Percentiles rank a stretch among this genome's conserved stretches.
These are phyloP conservation scores for Pogonomyrmex californicus DNA, from an alignment of 1,140 invertebrate genomes.

Conservation along the genomic window DNA sequence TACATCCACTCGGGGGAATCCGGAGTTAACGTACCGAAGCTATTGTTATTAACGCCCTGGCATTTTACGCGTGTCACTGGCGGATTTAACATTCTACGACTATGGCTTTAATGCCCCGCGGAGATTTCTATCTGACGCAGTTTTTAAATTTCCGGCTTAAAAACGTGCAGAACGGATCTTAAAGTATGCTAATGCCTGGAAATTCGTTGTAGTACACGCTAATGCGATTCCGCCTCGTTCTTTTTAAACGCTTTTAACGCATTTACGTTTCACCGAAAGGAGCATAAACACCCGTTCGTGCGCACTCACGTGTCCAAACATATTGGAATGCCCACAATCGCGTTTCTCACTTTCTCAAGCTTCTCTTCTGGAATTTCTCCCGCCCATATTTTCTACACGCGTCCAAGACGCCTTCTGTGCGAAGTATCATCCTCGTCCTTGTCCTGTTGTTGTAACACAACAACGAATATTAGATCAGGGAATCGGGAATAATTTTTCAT, in stretches of 20 bases:
- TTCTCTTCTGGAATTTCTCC: conserved; percentile 77
- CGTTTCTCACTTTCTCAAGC: conserved; percentile 76
- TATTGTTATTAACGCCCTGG: conserved; percentile 10
- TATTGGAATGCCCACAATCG: conserved; percentile 73
- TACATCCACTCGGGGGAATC: neutral
- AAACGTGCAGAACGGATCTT: neutral
- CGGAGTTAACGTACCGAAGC: neutral
- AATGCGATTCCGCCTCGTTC: neutral
- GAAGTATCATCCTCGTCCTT: neutral
- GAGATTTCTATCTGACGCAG: conserved; percentile 5
- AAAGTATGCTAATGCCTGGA: conserved; percentile 2
- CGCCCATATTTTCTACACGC: conserved; percentile 67
- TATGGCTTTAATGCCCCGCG: neutral
- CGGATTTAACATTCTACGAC: neutral
- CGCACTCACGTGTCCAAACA: conserved; percentile 31
- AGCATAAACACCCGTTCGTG: conserved; percentile 9
- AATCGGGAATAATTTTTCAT: neutral
- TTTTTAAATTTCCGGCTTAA: neutral
- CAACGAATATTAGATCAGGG: neutral
- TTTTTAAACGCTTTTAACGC: conserved; percentile 1
- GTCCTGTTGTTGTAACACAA: neutral
- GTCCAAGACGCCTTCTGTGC: neutral
- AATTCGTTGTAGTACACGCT: neutral
- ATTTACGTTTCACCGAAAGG: conserved; percentile 19
- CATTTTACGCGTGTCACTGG: neutral